Conservation (phyloP, 2,888 invertebrate species). For the Dolichopus griseipennis region DNA sequence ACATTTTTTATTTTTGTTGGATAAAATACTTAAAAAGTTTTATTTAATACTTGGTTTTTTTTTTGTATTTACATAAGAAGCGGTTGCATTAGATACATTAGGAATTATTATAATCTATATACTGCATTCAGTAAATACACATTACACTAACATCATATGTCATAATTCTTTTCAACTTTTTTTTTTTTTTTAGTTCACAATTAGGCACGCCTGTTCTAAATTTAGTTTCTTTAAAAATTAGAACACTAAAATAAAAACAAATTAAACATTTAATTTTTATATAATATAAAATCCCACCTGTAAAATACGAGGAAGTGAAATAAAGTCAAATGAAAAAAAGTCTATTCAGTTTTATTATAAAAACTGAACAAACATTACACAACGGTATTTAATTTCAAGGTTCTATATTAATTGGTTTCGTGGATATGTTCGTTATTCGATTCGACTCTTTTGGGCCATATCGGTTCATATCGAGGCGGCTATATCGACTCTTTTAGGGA, state of each 20-base stretch:
- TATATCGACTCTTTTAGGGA: too few species aligned
- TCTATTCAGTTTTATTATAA: too few species aligned
- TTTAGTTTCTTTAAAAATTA: neutral
- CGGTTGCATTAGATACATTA: neutral
- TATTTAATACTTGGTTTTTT: neutral
- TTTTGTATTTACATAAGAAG: neutral
- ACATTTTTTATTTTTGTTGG: neutral
- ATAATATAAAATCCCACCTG: too few species aligned
- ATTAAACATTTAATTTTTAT: neutral
- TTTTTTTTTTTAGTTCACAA: neutral
- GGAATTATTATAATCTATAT: neutral
- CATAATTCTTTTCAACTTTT: neutral
- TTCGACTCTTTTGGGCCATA: too few species aligned
- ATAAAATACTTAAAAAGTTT: neutral
- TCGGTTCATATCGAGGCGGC: too few species aligned
- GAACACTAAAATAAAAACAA: neutral
- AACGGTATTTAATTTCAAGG: too few species aligned
- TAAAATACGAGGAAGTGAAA: too few species aligned
- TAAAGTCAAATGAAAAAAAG: too few species aligned
- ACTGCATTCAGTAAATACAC: neutral
- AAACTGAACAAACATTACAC: too few species aligned
- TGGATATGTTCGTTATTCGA: too few species aligned
- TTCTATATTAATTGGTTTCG: too few species aligned
- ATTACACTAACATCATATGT: neutral
- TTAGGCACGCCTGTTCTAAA: slow-evolving; percentile 1